Conservation (phyloP, 2,113 vertebrate genomes). For the Illadopsis cleaveri region DNA sequence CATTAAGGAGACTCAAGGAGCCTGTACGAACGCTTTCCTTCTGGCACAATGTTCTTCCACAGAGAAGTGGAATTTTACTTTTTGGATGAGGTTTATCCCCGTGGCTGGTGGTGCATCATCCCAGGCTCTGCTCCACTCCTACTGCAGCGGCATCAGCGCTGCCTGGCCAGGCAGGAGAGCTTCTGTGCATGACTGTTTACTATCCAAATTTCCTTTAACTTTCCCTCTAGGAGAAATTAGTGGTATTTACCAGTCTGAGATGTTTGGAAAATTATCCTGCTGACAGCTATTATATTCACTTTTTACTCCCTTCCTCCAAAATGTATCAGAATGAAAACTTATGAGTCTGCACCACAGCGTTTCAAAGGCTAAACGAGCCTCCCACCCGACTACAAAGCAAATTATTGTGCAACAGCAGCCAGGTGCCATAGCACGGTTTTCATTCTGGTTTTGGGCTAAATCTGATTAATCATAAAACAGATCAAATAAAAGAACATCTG, state of each 20-base stretch:
- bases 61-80: background rate
- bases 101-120: background rate
- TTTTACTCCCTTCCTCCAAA: constrained; percentile 5
- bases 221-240: constrained; percentile 10
- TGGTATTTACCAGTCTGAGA: background rate
- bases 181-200: background rate
- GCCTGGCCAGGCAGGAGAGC: background rate
- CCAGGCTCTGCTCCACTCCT: background rate
- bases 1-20: background rate
- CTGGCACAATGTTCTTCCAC: background rate
- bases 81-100: background rate
- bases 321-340: constrained; percentile 9
- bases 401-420: background rate
- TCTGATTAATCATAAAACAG: constrained; percentile 41
- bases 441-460: constrained; percentile 44
- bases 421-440: constrained; percentile 26
- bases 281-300: constrained; percentile 1
- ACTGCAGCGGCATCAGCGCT: accelerated
- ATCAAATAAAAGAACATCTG: constrained; percentile 46
- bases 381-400: background rate
- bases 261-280: background rate
- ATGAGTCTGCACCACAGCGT: background rate
- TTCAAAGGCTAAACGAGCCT: constrained; percentile 14
- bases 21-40: accelerated
- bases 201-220: background rate